Base-by-base conservation (phyloP, 2,797 vertebrate genomes). In the Liparis tanakae region DNA sequence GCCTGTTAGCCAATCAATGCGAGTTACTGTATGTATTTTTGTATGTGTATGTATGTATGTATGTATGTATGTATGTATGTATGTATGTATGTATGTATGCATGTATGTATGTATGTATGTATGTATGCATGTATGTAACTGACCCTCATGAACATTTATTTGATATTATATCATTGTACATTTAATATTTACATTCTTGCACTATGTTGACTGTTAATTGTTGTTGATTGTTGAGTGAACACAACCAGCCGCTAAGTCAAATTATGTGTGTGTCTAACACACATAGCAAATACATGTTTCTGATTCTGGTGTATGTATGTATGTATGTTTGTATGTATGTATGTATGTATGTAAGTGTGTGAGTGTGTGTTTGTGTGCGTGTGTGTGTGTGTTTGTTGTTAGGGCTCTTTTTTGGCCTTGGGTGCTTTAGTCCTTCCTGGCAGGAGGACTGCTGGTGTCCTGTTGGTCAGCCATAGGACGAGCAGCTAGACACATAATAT, bases 381-480 rank as follows among this genome's bases (percentile, higher is more conserved):
- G 55, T 18, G 34, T 10, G 50, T 15, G 7, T 17, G 43, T 6
- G 43, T 14, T 51, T 60, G 78, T 69, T 90, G 78, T 93, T 88
- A 80, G 72, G 1, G 1, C 89, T 98, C 97, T 96, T 97, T 97
- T 97, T 96, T 94, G 93, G 92, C 92, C 91, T 30, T 44, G 87
- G 81, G 87, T 93, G 67, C 88, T 91, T 93, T 83, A 88, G 92
- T 89, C 90, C 92, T 95, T 96, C 96, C 95, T 95, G 94, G 87
- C 90, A 80, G 25, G 18, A 84, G 88, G 63, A 70, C 66, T 48
- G 67, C 54, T 74, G 59, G 83, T 89, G 83, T 89, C 80, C 80
- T 63, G 79, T 84, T 85, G 84, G 73, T 87, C 87, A 88, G 57
- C 48, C 68, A 17, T 54, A 44, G 71, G 30, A 54, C 50, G 18